Percentiles rank a stretch among this genome's conserved stretches.
Evolutionary conservation across 1,140 invertebrate genomes (phyloP).

Genomic region (Antheraea mylitta): DNA sequence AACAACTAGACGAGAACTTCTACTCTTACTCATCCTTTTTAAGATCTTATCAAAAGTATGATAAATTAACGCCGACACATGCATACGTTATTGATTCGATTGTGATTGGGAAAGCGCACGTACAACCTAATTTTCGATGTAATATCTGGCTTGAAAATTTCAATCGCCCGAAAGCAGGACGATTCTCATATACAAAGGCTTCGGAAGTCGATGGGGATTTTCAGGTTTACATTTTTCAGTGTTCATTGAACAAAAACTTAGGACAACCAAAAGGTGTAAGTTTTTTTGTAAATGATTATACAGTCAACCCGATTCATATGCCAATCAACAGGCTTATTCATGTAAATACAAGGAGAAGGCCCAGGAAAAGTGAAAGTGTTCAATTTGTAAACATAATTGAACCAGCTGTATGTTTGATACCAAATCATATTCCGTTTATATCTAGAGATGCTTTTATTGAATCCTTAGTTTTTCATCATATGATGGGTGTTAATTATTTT

Average conservation of each 20-base stretch:
- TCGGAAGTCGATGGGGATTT: constrained; percentile 55
- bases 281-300: constrained; percentile 74
- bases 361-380: constrained; percentile 50
- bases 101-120: constrained; percentile 67
- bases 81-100: constrained; percentile 73
- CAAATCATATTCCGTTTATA: constrained; percentile 70
- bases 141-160: constrained; percentile 79
- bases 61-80: constrained; percentile 46
- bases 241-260: constrained; percentile 62
- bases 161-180: constrained; percentile 73
- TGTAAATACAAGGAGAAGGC: constrained; percentile 62
- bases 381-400: constrained; percentile 75
- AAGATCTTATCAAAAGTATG: constrained; percentile 71
- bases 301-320: constrained; percentile 73
- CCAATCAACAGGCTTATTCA: constrained; percentile 73
- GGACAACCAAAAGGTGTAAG: constrained; percentile 77
- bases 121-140: constrained; percentile 72
- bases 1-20: constrained; percentile 76
- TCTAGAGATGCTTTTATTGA: constrained; percentile 77
- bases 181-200: constrained; percentile 69
- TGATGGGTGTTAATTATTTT: constrained; percentile 79
- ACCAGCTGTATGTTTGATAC: constrained; percentile 77
- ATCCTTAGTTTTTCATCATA: constrained; percentile 79
- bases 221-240: constrained; percentile 74
- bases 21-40: constrained; percentile 80